phyloP scores from a whole-genome alignment of 2,113 vertebrate species.

The Ramphastos sulfuratus region DNA sequence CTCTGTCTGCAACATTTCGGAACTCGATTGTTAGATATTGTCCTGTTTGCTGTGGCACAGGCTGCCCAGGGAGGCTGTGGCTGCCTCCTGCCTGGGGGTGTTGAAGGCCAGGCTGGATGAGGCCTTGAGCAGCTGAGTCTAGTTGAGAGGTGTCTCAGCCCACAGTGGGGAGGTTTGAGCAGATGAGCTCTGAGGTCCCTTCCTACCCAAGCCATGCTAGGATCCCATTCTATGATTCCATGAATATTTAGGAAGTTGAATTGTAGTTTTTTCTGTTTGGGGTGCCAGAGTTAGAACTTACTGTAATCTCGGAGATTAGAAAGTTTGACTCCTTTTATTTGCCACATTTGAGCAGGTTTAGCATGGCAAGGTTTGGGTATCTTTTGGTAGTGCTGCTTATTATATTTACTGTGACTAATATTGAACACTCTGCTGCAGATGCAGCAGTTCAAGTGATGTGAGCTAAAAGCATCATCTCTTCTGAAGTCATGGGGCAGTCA shows the following conservation, averaged over 20 bases:
- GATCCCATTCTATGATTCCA: too few species aligned
- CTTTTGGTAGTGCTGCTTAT: neutral
- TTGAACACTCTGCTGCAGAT: neutral
- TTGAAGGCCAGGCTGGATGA: too few species aligned
- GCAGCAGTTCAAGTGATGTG: neutral
- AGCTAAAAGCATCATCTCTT: neutral
- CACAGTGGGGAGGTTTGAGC: too few species aligned
- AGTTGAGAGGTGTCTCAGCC: too few species aligned
- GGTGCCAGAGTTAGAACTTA: neutral
- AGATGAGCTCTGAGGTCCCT: too few species aligned
- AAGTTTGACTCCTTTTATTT: neutral
- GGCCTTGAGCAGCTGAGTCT: too few species aligned
- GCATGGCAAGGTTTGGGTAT: neutral
- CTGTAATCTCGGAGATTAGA: neutral
- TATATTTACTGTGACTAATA: neutral
- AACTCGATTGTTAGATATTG: neutral
- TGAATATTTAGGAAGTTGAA: neutral
- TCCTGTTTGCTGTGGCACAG: neutral
- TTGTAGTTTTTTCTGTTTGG: neutral
- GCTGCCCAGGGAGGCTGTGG: too few species aligned
- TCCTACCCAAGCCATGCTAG: too few species aligned
- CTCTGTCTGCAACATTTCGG: neutral
- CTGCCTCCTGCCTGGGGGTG: too few species aligned
- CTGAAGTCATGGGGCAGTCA: neutral
- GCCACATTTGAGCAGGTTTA: neutral